Evolutionary conservation across 1,140 invertebrate genomes (phyloP).

Genomic region (Calephelis nemesis): DNA sequence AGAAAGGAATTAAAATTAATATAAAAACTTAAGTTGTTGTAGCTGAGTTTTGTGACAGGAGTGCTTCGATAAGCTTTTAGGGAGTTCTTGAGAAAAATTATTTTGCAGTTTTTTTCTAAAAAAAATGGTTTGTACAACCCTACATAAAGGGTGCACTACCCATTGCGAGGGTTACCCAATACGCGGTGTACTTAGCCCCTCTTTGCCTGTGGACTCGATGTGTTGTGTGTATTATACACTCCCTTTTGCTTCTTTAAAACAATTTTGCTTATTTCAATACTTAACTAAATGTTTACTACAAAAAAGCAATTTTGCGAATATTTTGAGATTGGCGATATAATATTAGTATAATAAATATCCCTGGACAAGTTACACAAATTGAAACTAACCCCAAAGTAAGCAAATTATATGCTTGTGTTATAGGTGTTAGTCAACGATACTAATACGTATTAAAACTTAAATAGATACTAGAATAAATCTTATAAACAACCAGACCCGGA

Average conservation of each 20-base stretch:
- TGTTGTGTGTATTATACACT: slow-evolving; percentile 13
- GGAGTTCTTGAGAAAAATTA: not conserved
- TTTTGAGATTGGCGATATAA: too few relatives aligned
- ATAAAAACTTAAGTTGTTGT: not conserved
- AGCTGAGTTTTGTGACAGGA: too few relatives aligned
- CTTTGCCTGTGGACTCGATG: slow-evolving; percentile 19
- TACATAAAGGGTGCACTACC: slow-evolving; percentile 33
- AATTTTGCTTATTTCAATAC: slow-evolving; percentile 20
- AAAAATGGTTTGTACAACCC: slow-evolving; percentile 33
- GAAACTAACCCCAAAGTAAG: too few relatives aligned
- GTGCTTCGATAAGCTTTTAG: not conserved
- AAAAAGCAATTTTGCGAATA: too few relatives aligned
- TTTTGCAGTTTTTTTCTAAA: not conserved
- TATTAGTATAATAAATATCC: too few relatives aligned
- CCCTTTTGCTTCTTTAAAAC: slow-evolving; percentile 20
- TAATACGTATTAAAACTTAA: too few relatives aligned
- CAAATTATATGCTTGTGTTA: too few relatives aligned
- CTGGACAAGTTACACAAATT: too few relatives aligned
- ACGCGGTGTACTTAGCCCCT: slow-evolving; percentile 37
- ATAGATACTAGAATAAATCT: too few relatives aligned
- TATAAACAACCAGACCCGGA: too few relatives aligned
- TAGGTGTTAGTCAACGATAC: too few relatives aligned
- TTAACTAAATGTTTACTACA: not conserved
- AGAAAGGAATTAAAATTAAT: too few relatives aligned
- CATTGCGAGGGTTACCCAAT: slow-evolving; percentile 45